These are phyloP conservation scores for Phymanthus crucifer DNA, from an alignment of 92 coral and sea anemone species.

Conservation along the genomic window DNA sequence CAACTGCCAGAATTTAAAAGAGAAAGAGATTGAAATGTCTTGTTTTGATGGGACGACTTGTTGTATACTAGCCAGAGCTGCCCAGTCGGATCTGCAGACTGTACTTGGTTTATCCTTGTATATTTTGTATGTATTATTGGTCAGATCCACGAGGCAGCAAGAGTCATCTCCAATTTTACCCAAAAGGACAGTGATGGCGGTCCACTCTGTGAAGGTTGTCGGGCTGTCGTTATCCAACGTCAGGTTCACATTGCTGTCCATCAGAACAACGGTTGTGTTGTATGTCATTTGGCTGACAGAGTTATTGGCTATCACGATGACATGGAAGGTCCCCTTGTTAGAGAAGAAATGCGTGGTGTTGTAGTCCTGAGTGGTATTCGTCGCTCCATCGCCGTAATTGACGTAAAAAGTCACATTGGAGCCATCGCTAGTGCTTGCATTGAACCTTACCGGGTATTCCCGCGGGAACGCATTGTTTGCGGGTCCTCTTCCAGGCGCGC, in stretches of 20 bases:
- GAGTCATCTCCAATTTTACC: conserved; percentile 72
- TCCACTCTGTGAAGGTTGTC: conserved; percentile 26
- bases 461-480: conserved; percentile 57
- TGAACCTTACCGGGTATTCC: conserved; percentile 56
- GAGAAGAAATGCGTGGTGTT: conserved; percentile 27
- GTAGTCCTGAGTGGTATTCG: conserved; percentile 34
- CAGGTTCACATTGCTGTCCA: conserved; percentile 63
- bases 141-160: conserved; percentile 72
- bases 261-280: conserved; percentile 40
- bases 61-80: conserved; percentile 19
- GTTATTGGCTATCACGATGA: conserved; percentile 62
- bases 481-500: conserved; percentile 67
- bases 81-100: conserved; percentile 49
- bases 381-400: conserved; percentile 64
- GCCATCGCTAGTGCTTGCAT: conserved; percentile 61
- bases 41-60: conserved; percentile 15
- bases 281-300: conserved; percentile 61
- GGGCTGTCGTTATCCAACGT: conserved; percentile 65
- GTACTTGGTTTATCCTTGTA: conserved; percentile 53
- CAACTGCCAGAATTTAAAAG: conserved; percentile 43
- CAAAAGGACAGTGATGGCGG: conserved; percentile 45
- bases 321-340: conserved; percentile 24
- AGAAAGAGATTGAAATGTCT: conserved; percentile 25
- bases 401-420: conserved; percentile 62
- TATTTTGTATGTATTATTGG: conserved; percentile 58